Percentiles rank a stretch among this genome's conserved stretches.
These are phyloP conservation scores for Actinia equina DNA, from an alignment of 64 coral and sea anemone species.

Conservation along the genomic window DNA sequence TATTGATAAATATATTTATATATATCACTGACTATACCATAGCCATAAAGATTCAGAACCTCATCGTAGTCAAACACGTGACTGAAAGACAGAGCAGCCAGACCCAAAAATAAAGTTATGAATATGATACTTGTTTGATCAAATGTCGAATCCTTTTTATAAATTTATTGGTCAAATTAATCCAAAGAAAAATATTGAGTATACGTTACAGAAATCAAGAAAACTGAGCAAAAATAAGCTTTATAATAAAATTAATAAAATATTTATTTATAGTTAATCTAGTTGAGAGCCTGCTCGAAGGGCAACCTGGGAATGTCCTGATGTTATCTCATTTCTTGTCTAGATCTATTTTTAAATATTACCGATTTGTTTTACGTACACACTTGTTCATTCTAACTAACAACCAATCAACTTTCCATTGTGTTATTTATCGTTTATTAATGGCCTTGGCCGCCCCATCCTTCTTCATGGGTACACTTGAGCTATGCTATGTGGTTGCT, in stretches of 20 bases:
- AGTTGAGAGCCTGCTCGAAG: not conserved
- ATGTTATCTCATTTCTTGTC: not conserved
- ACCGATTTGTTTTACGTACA: not conserved
- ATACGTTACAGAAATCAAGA: not conserved
- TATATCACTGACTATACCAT: too few species aligned
- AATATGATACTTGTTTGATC: too few species aligned
- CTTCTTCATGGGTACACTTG: not conserved
- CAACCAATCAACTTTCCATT: not conserved
- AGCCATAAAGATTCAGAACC: too few species aligned
- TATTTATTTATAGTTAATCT: not conserved
- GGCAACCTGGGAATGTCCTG: not conserved
- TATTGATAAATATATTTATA: too few species aligned
- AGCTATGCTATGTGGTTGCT: not conserved
- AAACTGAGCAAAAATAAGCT: too few species aligned
- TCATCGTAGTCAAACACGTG: too few species aligned
- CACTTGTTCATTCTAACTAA: not conserved
- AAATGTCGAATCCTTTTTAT: not conserved
- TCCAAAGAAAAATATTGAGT: not conserved
- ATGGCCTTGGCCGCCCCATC: not conserved
- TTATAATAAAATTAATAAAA: not conserved
- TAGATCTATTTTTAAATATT: constrained; percentile 8
- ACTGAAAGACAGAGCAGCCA: too few species aligned
- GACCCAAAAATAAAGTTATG: too few species aligned
- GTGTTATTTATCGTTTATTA: not conserved
- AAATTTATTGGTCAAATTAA: not conserved